Percentiles rank a stretch among this genome's conserved stretches.
These are phyloP conservation scores for Holocentrus rufus DNA, from an alignment of 2,797 vertebrate genomes.

Conservation along the genomic window DNA sequence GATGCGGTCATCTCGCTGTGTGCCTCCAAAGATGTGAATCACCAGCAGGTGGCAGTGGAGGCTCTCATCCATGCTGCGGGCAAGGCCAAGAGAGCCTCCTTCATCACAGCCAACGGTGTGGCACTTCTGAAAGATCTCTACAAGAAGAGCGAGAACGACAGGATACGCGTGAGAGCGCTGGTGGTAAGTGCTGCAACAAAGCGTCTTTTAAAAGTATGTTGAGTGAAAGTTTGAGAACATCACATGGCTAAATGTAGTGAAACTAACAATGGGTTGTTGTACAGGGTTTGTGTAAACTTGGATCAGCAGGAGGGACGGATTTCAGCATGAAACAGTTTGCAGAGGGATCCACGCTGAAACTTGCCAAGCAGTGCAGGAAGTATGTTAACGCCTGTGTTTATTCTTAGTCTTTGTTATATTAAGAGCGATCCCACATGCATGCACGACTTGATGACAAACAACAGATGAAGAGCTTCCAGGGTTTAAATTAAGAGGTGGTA, in stretches of 20 bases:
- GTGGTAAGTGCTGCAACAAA: slow-evolving; percentile 89
- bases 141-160: slow-evolving; percentile 94
- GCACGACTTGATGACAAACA: slow-evolving; percentile 11
- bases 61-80: slow-evolving; percentile 94
- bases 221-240: slow-evolving; percentile 10
- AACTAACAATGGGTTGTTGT: slow-evolving; percentile 23
- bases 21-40: slow-evolving; percentile 86
- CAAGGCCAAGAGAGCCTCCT: slow-evolving; percentile 96
- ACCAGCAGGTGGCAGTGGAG: slow-evolving; percentile 97
- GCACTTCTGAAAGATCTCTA: slow-evolving; percentile 96
- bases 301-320: slow-evolving; percentile 96
- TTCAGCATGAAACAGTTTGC: slow-evolving; percentile 99
- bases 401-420: slow-evolving; percentile 7
- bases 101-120: slow-evolving; percentile 95
- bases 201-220: too few species aligned
- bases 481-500: slow-evolving; percentile 14
- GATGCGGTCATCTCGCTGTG: slow-evolving; percentile 92
- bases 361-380: slow-evolving; percentile 98
- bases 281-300: slow-evolving; percentile 95
- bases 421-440: slow-evolving; percentile 7
- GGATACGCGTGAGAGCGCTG: slow-evolving; percentile 94
- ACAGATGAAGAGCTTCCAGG: slow-evolving; percentile 1
- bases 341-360: slow-evolving; percentile 94
- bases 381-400: slow-evolving; percentile 72
- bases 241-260: slow-evolving; percentile 10